Evolutionary conservation across 2,888 invertebrate genomes (phyloP), one percentile per base, ranked within the genome.

Genomic region (Ochlodes sylvanus): DNA sequence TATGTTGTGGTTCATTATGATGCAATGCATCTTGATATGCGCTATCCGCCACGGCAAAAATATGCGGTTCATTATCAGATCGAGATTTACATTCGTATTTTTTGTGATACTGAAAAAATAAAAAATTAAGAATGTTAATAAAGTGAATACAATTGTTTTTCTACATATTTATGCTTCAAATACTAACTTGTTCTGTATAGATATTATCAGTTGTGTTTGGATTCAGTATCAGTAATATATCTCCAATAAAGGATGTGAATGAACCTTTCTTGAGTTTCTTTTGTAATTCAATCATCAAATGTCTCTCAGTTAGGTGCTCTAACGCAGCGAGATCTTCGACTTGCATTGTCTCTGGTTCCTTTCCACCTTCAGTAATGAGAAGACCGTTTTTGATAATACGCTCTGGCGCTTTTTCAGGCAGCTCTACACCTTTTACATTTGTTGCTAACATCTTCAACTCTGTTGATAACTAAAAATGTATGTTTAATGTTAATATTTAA

Each of bases 21-120:
- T 98, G 98, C 74, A 98, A 88, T 89, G 98, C 97, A 81, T 98
- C 97, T 92, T 98, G 98, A 84, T 97, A 98, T 42, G 98, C 97
- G 71, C 97, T 96, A 81, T 98, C 98, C 10, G 98, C 98, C 21
- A 98, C 96, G 3, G 97, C 95, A 84, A 96, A 98, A 76, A 98
- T 96, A 80, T 98, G 98, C 0, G 98, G 98, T 44, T 96, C 96
- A 83, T 98, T 97, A 82, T 98, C 98, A 2, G 97, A 98, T 74
- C 97, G 95, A 0, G 97, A 97, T 89, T 98, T 98, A 81, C 95
- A 96, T 80, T 95, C 95, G 81, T 98, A 98, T 87, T 96, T 96
- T 75, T 94, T 92, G 79, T 98, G 97, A 77, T 95, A 95, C 97
- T 98, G 88, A 61, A 94, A 94, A 73, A 74, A 69, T 65, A 41